Conservation (phyloP, 1,140 invertebrate genomes). For the Drosophila ercepeae region DNA sequence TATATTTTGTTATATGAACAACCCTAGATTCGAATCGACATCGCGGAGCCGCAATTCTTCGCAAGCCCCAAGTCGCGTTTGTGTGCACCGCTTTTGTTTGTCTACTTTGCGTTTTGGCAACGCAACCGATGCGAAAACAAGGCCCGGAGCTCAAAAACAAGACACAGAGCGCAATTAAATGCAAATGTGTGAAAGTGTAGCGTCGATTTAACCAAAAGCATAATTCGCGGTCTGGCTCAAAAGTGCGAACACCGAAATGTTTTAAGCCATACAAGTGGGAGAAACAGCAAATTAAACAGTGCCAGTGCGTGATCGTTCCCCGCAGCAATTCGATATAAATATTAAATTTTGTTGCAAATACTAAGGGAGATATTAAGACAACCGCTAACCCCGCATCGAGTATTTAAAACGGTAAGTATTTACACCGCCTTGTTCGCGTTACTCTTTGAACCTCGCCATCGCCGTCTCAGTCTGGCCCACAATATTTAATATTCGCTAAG, state of each 20-base stretch:
- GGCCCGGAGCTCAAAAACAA: conserved; percentile 29
- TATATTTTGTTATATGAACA: no score
- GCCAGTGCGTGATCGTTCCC: conserved; percentile 30
- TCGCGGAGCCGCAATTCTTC: conserved; percentile 17
- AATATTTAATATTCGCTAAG: conserved; percentile 38
- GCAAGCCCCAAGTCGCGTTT: conserved; percentile 25
- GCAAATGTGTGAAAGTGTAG: conserved; percentile 78
- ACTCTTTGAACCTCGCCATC: conserved; percentile 34
- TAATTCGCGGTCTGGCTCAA: conserved; percentile 29
- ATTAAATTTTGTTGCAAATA: conserved; percentile 25
- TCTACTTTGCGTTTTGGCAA: conserved; percentile 58
- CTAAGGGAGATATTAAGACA: conserved; percentile 5
- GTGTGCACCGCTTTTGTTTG: conserved; percentile 50
- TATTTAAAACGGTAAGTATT: conserved; percentile 66
- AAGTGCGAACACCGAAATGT: conserved; percentile 30
- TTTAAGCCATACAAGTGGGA: conserved; percentile 5
- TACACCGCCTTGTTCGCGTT: conserved; percentile 35
- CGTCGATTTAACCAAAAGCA: conserved; percentile 25
- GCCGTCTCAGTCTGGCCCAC: conserved; percentile 2
- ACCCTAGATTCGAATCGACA: conserved; percentile 23
- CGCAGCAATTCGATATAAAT: conserved; percentile 10
- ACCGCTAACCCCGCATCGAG: conserved; percentile 47
- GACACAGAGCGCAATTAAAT: conserved; percentile 68
- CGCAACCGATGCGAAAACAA: conserved; percentile 62
- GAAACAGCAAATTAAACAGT: conserved; percentile 16